Evolutionary conservation across 2,888 invertebrate genomes (phyloP), one percentile per base, ranked within the genome.

Genomic region (Scaptodrosophila latifasciaeformis): DNA sequence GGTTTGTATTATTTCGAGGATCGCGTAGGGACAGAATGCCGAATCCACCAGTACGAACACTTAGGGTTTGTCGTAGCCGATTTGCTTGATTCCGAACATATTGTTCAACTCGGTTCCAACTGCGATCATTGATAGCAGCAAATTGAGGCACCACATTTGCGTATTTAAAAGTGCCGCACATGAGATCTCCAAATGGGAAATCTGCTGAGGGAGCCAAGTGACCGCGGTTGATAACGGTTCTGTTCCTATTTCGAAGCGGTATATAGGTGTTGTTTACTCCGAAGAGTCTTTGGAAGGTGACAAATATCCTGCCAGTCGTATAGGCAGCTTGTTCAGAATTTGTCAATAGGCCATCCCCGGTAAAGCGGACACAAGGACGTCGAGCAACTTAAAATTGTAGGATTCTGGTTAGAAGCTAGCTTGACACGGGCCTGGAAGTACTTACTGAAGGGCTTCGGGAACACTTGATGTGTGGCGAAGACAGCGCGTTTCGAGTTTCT

Each of bases 71-170:
- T 7, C 10, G 1, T 17, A 10, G 17, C 37, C 37, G 17, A 7
- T 24, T 24, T 3, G 37, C 37, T 7, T 59, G 18, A 2, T 44
- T 55, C 2, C 62, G 65, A 2, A 88, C 81, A 62, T 84, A 83
- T 1, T 37, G 55, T 74, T 90, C 90, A 12, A 88, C 70, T 1
- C 59, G 56, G 30, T 86, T 82, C 90, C 90, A 90, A 66, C 90
- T 90, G 9, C 87, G 86, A 0, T 82, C 87, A 67, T 91, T 91
- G 62, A 90, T 88, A 0, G 82, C 82, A 45, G 85, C 82, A 86
- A 88, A 89, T 59, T 89, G 88, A 0, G 89, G 88, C 0, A 87
- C 86, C 0, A 82, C 85, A 65, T 89, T 89, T 2, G 88, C 74
- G 58, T 87, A 88, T 59, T 87, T 87, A 70, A 86, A 88, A 0